Base-by-base conservation (phyloP, 2,113 vertebrate genomes). In the Albula glossodonta region DNA sequence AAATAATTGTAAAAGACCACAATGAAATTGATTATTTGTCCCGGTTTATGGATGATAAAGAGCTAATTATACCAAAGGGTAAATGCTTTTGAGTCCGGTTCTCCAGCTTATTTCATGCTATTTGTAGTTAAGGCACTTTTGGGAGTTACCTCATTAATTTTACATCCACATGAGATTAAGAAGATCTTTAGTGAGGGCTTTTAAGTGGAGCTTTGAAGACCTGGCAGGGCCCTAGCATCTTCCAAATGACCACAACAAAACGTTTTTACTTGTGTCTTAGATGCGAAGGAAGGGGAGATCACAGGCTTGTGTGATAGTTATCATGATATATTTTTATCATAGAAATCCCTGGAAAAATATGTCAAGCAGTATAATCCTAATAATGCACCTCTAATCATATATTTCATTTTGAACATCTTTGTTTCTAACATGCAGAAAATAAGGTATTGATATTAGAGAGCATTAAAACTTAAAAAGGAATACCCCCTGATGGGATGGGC, bases 141-240 rank as follows among this genome's bases (percentile, higher is more conserved):
- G 91, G 91, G 92, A 93, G 90, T 85, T 80, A 87, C 88, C 88
- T 92, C 89, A 94, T 94, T 94, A 90, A 91, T 91, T 92, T 92
- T 83, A 86, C 79, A 82, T 91, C 89, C 91, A 86, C 85, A 87
- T 88, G 92, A 90, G 87, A 93, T 91, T 91, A 89, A 86, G 87
- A 88, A 90, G 91, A 91, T 91, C 90, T 93, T 90, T 60, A 89
- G 87, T 85, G 49, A 90, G 86, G 66, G 49, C 84, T 89, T 86
- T 88, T 80, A 78, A n/a, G 53, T 63, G 53, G 49, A 31, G 57
- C 70, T 85, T 80, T 66, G 17, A 80, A 80, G 51, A 78, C 48
- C 11, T 22, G 49, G 48, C 17, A 49, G 78, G 84, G 41, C 12
- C 77, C 31, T 41, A 41, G 31, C 60, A 52, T 79, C 51, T 85